Evolutionary conservation across 2,888 invertebrate genomes (phyloP).

Genomic region (Hyposoter didymator): DNA sequence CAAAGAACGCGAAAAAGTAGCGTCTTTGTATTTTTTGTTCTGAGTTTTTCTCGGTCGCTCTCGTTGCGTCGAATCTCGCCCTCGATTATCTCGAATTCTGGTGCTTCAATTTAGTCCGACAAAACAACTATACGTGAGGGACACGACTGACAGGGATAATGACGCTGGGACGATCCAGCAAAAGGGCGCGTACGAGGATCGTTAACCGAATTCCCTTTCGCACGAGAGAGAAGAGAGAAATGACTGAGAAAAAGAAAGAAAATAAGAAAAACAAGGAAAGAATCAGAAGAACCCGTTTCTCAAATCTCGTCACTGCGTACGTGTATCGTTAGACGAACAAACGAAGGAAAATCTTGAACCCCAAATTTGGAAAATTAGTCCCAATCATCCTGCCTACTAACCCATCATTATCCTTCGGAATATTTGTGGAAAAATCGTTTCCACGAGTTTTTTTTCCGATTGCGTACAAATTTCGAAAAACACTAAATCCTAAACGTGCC

Average conservation of each 20-base stretch:
- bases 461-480: not conserved
- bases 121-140: constrained; percentile 61
- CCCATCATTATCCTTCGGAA: constrained; percentile 38
- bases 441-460: not conserved
- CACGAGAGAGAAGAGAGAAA: constrained; percentile 43
- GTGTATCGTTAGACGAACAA: constrained; percentile 40
- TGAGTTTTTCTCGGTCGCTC: constrained; percentile 23
- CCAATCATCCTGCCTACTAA: constrained; percentile 52
- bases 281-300: constrained; percentile 58
- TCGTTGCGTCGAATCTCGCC: constrained; percentile 56
- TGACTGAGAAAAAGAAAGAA: constrained; percentile 32
- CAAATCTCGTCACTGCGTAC: constrained; percentile 7
- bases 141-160: constrained; percentile 75
- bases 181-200: constrained; percentile 60
- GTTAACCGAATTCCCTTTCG: constrained; percentile 69
- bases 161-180: constrained; percentile 46
- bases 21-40: constrained; percentile 27
- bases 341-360: constrained; percentile 54
- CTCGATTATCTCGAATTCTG: constrained; percentile 68
- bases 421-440: not conserved
- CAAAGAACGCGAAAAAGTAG: constrained; percentile 55
- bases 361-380: constrained; percentile 62
- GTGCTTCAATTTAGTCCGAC: constrained; percentile 71
- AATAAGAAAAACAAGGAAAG: constrained; percentile 44
- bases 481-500: not conserved